phyloP scores from a whole-genome alignment of 92 coral and sea anemone species.

The Porites cylindrica region DNA sequence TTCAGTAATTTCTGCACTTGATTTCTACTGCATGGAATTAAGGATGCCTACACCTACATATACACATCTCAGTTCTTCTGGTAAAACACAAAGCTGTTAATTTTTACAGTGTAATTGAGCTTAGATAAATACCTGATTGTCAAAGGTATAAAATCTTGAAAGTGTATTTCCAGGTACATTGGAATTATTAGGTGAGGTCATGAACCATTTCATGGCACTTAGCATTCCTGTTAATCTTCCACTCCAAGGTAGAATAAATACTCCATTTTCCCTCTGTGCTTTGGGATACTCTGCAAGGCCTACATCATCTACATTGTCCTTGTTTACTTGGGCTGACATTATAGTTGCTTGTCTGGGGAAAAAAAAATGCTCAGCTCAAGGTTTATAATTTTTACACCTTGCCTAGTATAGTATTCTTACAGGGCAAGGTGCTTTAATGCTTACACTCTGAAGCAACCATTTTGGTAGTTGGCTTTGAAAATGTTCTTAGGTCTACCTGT shows the following conservation, averaged over 20 bases:
- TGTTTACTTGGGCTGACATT: neutral
- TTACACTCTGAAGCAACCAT: too few relatives aligned
- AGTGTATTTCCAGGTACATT: conserved; percentile 11
- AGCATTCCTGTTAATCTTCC: neutral
- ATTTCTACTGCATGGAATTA: too few relatives aligned
- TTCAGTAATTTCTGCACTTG: too few relatives aligned
- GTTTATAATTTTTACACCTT: neutral
- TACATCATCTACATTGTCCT: neutral
- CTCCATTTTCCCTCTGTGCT: conserved; percentile 37
- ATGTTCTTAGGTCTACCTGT: too few relatives aligned
- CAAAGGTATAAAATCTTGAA: neutral
- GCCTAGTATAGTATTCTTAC: neutral
- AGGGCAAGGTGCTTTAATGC: neutral
- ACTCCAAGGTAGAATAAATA: conserved; percentile 26
- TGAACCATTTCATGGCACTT: conserved; percentile 34
- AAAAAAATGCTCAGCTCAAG: neutral
- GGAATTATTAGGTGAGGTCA: conserved; percentile 25
- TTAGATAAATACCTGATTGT: neutral
- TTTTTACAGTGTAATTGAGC: neutral
- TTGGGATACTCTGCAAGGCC: conserved; percentile 31
- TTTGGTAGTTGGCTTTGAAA: too few relatives aligned
- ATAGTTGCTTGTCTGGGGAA: too few relatives aligned
- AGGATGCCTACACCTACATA: too few relatives aligned
- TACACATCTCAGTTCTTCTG: too few relatives aligned
- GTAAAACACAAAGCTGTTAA: neutral